phyloP scores from a whole-genome alignment of 2,797 vertebrate genomes.

The Anisognathus igniventris region DNA sequence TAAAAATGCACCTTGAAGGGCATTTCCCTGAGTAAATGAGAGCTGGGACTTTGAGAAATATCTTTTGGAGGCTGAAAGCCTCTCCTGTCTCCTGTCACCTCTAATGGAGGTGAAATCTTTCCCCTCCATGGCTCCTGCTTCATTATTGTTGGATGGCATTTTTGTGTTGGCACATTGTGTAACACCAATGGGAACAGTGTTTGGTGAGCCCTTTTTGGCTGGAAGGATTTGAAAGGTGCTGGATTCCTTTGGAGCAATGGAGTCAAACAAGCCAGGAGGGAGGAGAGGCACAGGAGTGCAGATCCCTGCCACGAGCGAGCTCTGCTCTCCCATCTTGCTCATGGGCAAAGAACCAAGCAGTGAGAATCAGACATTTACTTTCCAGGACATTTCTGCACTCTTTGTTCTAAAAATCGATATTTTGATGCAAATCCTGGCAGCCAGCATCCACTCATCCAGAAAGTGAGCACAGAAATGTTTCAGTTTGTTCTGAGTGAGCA shows the following conservation, averaged over 20 bases:
- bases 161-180: background rate
- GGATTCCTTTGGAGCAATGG: background rate
- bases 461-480: background rate
- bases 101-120: background rate
- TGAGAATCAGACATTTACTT: background rate
- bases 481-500: background rate
- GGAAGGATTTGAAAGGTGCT: background rate
- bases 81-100: background rate
- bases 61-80: background rate
- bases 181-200: background rate
- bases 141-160: background rate
- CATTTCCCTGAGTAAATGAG: background rate
- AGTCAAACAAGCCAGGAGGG: background rate
- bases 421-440: conserved; percentile 14
- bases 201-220: background rate
- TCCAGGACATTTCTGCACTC: background rate
- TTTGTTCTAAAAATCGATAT: conserved; percentile 4
- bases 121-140: background rate
- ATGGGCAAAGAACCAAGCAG: background rate
- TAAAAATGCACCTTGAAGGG: background rate
- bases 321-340: background rate
- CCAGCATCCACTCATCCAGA: background rate
- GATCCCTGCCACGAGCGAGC: rapidly evolving
- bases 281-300: background rate
- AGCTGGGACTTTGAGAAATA: background rate